phyloP scores from a whole-genome alignment of 2,113 vertebrate genomes.

The Aleadryas rufinucha region DNA sequence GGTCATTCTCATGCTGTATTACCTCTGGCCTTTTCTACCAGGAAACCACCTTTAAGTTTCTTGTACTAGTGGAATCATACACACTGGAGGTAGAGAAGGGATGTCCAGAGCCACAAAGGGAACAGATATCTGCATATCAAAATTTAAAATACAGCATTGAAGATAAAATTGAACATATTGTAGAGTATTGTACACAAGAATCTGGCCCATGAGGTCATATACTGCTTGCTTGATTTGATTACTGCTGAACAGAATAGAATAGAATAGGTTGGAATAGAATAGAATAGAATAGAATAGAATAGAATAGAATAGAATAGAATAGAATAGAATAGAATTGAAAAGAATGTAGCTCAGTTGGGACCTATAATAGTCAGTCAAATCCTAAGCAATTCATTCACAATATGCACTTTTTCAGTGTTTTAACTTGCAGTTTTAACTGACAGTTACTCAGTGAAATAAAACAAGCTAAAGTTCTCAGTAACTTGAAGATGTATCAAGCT shows the following conservation, averaged over 20 bases:
- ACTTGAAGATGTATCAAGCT: neutral
- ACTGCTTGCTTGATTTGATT: neutral
- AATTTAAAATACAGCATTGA: neutral
- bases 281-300: neutral
- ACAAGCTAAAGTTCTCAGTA: neutral
- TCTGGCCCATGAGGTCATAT: neutral
- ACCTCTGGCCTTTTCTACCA: neutral
- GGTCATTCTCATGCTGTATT: neutral
- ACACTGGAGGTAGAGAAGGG: neutral
- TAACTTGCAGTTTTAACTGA: neutral
- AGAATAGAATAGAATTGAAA: neutral
- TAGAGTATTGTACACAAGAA: neutral
- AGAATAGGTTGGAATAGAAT: neutral
- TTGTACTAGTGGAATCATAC: neutral
- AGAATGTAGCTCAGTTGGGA: neutral
- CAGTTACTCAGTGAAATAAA: neutral
- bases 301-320: neutral
- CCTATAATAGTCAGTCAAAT: neutral
- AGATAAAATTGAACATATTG: accelerated
- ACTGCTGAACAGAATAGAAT: accelerated
- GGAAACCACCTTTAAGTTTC: neutral
- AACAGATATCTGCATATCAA: neutral
- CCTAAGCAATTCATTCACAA: neutral
- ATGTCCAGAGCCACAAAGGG: neutral
- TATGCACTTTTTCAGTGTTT: neutral